Evolutionary conservation across 2,797 vertebrate species (phyloP).

Genomic region (Coluber constrictor): DNA sequence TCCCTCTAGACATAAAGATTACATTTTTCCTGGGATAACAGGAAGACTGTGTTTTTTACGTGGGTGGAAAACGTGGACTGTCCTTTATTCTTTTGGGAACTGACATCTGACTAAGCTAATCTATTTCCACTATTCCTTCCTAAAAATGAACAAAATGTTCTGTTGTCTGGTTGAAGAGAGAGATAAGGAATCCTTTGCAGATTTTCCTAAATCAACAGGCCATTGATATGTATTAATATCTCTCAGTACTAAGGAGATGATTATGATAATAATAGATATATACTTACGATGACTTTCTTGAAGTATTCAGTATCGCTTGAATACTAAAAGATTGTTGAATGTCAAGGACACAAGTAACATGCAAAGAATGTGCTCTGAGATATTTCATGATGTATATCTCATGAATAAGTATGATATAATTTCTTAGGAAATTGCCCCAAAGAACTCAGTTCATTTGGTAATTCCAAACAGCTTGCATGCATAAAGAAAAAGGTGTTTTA

Average conservation of each 20-base stretch:
- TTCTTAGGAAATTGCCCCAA: neutral
- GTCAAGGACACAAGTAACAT: neutral
- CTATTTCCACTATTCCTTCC: neutral
- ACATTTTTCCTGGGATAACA: constrained; percentile 11
- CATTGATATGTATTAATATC: neutral
- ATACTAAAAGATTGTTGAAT: neutral
- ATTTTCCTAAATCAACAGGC: neutral
- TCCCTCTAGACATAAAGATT: neutral
- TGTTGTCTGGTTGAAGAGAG: neutral
- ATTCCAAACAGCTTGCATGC: neutral
- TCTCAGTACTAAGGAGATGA: neutral
- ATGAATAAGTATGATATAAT: neutral
- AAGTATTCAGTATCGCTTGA: neutral
- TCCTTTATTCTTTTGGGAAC: constrained; percentile 14
- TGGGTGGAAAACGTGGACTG: constrained; percentile 17
- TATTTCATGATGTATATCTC: neutral
- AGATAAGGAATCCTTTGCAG: neutral
- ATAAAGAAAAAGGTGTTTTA: neutral
- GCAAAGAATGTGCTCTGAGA: neutral
- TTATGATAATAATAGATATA: neutral
- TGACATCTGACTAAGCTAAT: constrained; percentile 1
- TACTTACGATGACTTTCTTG: neutral
- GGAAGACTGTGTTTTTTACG: constrained; percentile 14
- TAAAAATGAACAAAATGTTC: constrained; percentile 19
- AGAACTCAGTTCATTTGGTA: neutral